phyloP scores from a whole-genome alignment of 2,113 vertebrate genomes.

The Emydura subglobosa region DNA sequence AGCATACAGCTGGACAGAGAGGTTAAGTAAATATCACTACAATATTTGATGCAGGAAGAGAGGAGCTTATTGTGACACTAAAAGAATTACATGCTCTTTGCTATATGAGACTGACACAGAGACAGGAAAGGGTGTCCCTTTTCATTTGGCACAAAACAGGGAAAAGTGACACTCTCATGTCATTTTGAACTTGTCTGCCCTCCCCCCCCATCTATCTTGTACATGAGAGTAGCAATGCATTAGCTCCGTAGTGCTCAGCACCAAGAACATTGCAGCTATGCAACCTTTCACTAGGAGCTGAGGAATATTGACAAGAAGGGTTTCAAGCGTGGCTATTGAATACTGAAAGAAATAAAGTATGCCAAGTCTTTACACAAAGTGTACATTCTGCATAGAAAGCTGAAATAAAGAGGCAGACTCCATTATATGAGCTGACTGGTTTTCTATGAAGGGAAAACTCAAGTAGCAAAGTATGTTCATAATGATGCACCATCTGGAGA shows the following conservation, averaged over 20 bases:
- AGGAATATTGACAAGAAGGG: background rate
- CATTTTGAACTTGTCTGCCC: background rate
- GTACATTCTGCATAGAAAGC: background rate
- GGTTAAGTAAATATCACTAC: background rate
- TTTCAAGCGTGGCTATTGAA: background rate
- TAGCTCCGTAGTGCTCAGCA: background rate
- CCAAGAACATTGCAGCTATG: background rate
- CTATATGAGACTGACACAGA: background rate
- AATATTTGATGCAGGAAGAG: background rate
- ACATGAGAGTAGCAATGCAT: background rate
- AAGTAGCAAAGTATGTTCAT: background rate
- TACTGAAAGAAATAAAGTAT: background rate
- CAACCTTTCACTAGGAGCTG: background rate
- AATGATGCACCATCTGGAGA: background rate
- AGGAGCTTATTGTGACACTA: background rate
- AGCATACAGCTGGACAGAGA: background rate
- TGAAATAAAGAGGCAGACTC: background rate
- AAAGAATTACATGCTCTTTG: background rate
- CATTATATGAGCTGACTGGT: background rate
- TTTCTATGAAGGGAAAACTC: background rate
- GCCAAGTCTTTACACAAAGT: background rate
- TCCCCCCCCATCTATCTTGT: background rate
- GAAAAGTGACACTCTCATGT: background rate
- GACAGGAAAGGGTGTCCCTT: background rate
- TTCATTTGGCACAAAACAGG: background rate